Evolutionary conservation across 2,797 vertebrate species (phyloP).

Genomic region (Onychomys torridus): DNA sequence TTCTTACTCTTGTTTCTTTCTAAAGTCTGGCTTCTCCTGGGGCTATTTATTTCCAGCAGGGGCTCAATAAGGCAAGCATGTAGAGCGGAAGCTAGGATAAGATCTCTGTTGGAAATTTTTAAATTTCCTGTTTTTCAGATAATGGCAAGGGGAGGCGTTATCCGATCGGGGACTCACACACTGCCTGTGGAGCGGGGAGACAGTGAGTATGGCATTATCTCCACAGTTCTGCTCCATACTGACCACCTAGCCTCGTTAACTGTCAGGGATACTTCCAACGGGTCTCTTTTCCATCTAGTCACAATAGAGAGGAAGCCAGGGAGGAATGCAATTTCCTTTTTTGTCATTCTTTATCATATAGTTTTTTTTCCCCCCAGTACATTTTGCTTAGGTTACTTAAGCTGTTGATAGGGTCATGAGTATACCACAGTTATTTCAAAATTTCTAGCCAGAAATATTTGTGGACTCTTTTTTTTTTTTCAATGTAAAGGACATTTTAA

Average conservation of each 20-base stretch:
- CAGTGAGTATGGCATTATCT: slow-evolving; percentile 85
- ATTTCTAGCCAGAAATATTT: slow-evolving; percentile 25
- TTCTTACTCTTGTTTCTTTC: background rate
- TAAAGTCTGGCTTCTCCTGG: background rate
- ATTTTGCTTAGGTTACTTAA: slow-evolving; percentile 39
- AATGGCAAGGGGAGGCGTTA: slow-evolving; percentile 90
- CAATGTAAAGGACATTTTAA: background rate
- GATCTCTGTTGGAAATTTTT: background rate
- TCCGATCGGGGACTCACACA: slow-evolving; percentile 82
- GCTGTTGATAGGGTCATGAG: background rate
- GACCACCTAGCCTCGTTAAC: background rate
- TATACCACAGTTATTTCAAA: background rate
- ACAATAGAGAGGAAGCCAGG: background rate
- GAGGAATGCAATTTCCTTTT: background rate
- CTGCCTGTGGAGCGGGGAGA: slow-evolving; percentile 81
- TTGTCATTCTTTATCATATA: background rate
- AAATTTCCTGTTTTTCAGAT: slow-evolving; percentile 86
- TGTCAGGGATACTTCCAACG: background rate
- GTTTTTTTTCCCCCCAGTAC: no score
- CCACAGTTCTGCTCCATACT: background rate
- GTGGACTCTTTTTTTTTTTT: background rate
- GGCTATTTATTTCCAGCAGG: background rate
- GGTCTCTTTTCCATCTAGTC: background rate
- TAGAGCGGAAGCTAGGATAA: background rate
- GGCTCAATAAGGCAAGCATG: background rate